Evolutionary conservation across 2,888 invertebrate genomes (phyloP).

Genomic region (Auanema freiburgensis): DNA sequence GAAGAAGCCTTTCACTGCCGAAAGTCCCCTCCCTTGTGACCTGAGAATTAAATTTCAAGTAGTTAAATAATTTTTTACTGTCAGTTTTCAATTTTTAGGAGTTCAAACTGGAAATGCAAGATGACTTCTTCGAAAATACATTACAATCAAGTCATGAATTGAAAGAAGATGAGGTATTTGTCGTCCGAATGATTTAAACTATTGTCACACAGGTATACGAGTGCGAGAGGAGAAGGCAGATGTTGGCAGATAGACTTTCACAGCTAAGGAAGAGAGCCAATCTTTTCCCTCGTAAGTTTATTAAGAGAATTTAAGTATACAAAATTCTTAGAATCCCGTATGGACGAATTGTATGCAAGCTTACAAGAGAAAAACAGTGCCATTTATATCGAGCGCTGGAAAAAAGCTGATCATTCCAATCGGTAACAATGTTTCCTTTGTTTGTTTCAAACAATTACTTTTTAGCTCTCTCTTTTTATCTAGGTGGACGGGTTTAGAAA

Average conservation of each 20-base stretch:
- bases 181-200: not conserved
- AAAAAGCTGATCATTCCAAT: slow-evolving; percentile 22
- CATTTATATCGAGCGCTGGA: slow-evolving; percentile 84
- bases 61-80: slow-evolving; percentile 9
- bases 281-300: slow-evolving; percentile 70
- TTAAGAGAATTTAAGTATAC: slow-evolving; percentile 3
- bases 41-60: slow-evolving; percentile 79
- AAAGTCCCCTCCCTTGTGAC: slow-evolving; percentile 82
- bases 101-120: slow-evolving; percentile 86
- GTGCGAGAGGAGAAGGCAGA: slow-evolving; percentile 82
- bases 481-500: slow-evolving; percentile 72
- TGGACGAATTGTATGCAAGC: slow-evolving; percentile 83
- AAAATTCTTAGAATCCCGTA: slow-evolving; percentile 65
- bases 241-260: slow-evolving; percentile 83
- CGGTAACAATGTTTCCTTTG: not conserved
- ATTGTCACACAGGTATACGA: slow-evolving; percentile 74
- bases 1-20: slow-evolving; percentile 73
- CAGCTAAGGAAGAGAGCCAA: slow-evolving; percentile 82
- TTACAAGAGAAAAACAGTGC: slow-evolving; percentile 87
- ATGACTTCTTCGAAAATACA: slow-evolving; percentile 87
- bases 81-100: slow-evolving; percentile 69
- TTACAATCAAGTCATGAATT: slow-evolving; percentile 91
- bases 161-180: slow-evolving; percentile 79
- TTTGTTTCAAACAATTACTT: not conserved
- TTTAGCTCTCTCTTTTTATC: slow-evolving; percentile 80